Evolutionary conservation across 2,113 vertebrate species (phyloP), one percentile per base, ranked within the genome.

Genomic region (Isurus oxyrinchus): DNA sequence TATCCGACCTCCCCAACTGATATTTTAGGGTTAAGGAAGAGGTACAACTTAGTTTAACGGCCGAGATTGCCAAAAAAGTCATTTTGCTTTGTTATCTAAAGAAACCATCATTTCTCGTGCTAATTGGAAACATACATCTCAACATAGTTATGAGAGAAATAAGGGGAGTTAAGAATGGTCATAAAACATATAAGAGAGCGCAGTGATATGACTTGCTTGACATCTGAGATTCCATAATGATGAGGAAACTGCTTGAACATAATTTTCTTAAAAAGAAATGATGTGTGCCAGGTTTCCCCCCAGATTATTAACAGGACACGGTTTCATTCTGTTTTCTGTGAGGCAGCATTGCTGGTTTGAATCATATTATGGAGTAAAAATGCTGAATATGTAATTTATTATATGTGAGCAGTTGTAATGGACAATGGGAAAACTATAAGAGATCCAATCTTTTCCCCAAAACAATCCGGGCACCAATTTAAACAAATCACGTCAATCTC

Each of bases 41-140:
- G 53, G 86, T 53, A 27, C 44, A 27, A 49, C 79, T 84, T 19
- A 5, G n/a, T 86, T 16, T 86, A 49, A 86, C 2, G 2, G 35
- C 40, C 2, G 57, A 94, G 61, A 40, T n/a, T 44, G 61, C 59
- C 61, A 94, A 94, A 44, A 35, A 66, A n/a, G 61, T 61, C 61
- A 10, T 66, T 44, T 67, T 44, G 40, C 19, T n/a, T 57, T 66
- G 88, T 55, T 59, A 91, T 91, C 88, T 16, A 23, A 61, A 44
- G 91, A 6, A 94, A 44, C 19, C 35, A 66, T 94, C 91, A 66
- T 66, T 94, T 94, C 44, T 31, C 7, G 35, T 94, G 61, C n/a
- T 66, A 94, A 94, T 94, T 94, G 91, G n/a, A 94, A 94, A 66
- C 61, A 66, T 66, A 94, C 19, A 40, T 66, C n/a, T 40, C 35